These are phyloP conservation scores for Entomobrya multifasciata DNA, from an alignment of 2,888 invertebrate species.

Conservation along the genomic window DNA sequence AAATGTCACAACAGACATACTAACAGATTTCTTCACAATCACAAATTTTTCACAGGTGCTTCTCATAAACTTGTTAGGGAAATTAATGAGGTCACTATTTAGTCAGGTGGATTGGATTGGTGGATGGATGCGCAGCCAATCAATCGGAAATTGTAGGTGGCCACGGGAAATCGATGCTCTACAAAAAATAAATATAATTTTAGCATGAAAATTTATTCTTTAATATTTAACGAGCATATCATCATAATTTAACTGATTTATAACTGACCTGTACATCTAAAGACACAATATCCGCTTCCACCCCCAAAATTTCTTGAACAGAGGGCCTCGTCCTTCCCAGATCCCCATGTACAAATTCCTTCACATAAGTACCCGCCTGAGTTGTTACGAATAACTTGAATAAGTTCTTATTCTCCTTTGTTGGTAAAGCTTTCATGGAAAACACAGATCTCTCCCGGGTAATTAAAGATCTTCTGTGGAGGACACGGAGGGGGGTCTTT, in stretches of 20 bases:
- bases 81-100: too few relatives aligned
- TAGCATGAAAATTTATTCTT: neutral
- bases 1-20: too few relatives aligned
- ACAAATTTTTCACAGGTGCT: too few relatives aligned
- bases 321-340: constrained; percentile 93
- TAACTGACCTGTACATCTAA: constrained; percentile 88
- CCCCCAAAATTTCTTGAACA: constrained; percentile 86
- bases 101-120: too few relatives aligned
- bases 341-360: constrained; percentile 98
- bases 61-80: too few relatives aligned
- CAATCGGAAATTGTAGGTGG: constrained; percentile 82
- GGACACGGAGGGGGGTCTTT: constrained; percentile 93
- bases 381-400: constrained; percentile 88
- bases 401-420: constrained; percentile 80
- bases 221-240: neutral
- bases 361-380: constrained; percentile 97
- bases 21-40: too few relatives aligned
- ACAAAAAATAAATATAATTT: constrained; percentile 56
- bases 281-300: constrained; percentile 92
- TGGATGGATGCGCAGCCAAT: too few relatives aligned
- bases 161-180: constrained; percentile 88
- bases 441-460: constrained; percentile 86
- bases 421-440: constrained; percentile 84
- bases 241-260: neutral
- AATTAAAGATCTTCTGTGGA: constrained; percentile 89